Conservation (phyloP, 2,888 invertebrate genomes). For the Mythimna pallens region DNA sequence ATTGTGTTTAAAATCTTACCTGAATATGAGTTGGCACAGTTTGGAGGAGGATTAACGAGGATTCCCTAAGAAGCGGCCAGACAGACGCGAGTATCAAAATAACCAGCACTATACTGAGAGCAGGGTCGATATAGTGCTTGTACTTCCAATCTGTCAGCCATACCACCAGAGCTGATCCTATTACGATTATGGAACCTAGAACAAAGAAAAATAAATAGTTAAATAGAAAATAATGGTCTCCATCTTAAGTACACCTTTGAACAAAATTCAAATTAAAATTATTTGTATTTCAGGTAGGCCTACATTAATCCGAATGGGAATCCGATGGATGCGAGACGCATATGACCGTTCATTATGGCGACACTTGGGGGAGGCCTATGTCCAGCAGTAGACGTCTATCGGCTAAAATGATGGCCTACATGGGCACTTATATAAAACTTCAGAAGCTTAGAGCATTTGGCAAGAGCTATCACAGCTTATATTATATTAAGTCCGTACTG, state of each 20-base stretch:
- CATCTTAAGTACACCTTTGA: background rate
- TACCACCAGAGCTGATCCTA: conserved; percentile 95
- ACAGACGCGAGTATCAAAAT: conserved; percentile 96
- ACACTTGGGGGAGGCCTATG: no score
- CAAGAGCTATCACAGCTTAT: background rate
- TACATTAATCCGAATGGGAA: no score
- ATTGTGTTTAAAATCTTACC: conserved; percentile 76
- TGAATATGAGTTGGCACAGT: conserved; percentile 99
- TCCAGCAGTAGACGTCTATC: no score
- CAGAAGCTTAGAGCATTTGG: no score
- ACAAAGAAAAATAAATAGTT: conserved; percentile 81
- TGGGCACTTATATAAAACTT: no score
- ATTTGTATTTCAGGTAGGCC: no score
- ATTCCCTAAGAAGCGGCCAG: conserved; percentile 98
- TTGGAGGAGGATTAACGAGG: conserved; percentile 98
- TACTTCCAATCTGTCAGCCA: conserved; percentile 96
- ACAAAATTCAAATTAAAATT: no score
- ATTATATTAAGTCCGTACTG: no score
- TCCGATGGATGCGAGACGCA: no score
- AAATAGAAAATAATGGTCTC: background rate
- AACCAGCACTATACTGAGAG: conserved; percentile 97
- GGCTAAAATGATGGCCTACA: no score
- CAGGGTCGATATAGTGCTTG: conserved; percentile 97
- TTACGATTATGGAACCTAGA: conserved; percentile 96
- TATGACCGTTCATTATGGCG: no score